Base-by-base conservation (phyloP, 2,797 vertebrate genomes). In the Sebastes iracundus region DNA sequence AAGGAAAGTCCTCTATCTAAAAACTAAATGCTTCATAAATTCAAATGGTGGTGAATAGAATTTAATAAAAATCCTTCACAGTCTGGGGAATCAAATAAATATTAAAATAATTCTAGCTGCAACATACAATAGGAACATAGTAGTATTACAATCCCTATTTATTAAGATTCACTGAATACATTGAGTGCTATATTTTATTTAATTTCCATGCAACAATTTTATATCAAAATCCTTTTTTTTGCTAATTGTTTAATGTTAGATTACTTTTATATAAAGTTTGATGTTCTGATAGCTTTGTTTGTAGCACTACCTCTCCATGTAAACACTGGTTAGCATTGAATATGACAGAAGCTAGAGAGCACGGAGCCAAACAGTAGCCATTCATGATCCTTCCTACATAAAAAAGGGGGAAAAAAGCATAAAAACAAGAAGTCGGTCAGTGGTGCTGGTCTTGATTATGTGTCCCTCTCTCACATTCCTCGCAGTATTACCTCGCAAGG, bases 401-500 rank as follows among this genome's bases (percentile, higher is more conserved):
- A 80, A 61, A 64, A 65, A 32, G 3, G 6, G 2, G 38, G 65
- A 7, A 69, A 72, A 66, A 65, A 46, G 38, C 76, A 87, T 71
- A 66, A 90, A 73, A 79, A 82, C 70, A 78, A 91, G 78, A 90
- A 84, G 49, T 87, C 25, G 74, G 86, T 92, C 86, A 88, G 84
- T 83, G 84, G 84, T 83, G 81, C 90, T 91, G 89, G 78, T 88
- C 86, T 83, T 89, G 86, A 93, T 90, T 93, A 91, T 84, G 87
- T 74, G 38, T 79, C 75, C 59, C 84, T 76, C 80, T 79, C 81
- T 84, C 77, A 89, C 89, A 93, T 94, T 95, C 93, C 91, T 91
- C 14, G 67, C 85, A 91, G 88, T 77, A 93, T 94, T 93, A 92
- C 92, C 86, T 90, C 63, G 77, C 84, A 75, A 77, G 87, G 86